Base-by-base conservation (phyloP, 2,797 vertebrate species). In the Allobates femoralis region DNA sequence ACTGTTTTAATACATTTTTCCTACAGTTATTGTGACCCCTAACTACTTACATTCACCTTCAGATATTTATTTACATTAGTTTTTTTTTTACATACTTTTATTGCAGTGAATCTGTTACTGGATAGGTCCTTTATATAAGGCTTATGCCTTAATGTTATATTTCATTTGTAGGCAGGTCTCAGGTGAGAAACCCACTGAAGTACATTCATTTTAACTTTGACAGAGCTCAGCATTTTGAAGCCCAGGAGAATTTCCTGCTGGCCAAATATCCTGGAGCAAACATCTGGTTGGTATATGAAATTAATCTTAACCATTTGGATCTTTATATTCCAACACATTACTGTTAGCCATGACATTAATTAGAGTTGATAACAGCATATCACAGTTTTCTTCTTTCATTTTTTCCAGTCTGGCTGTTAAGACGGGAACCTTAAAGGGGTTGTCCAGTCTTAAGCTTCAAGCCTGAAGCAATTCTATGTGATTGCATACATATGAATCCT, bases 211-310 rank as follows among this genome's bases (percentile, higher is more conserved):
- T 82, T 62, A 82, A 67, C 71, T 76, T 71, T 87, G 80, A 78
- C 80, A 83, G 73, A 55, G 41, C 73, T 83, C 60, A 83, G 50
- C 10, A 73, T 71, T 64, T 67, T 77, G 60, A 83, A 79, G 73
- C 62, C 60, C 74, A 58, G 41, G 74, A 83, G 71, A 60, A 56
- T 83, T 51, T 67, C 75, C 51, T 79, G 37, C 62, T 87, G 80
- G 75, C 81, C 86, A 87, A 21, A 83, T 83, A 53, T 83, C 81
- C 86, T 79, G 86, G 26, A 83, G 86, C 81, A 83, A 87, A 87
- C 80, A 83, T 87, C 86, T 83, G 86, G 53, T 81, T 60, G 26
- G n/a, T 79, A 58, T 62, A 83, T 71, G 12, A 83, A 79, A 58
- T 58, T 79, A 67, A 62, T 56, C 26, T 87, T 87, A 87, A 87